Conservation (phyloP, 2,113 vertebrate species). For the Regulus satrapa region DNA sequence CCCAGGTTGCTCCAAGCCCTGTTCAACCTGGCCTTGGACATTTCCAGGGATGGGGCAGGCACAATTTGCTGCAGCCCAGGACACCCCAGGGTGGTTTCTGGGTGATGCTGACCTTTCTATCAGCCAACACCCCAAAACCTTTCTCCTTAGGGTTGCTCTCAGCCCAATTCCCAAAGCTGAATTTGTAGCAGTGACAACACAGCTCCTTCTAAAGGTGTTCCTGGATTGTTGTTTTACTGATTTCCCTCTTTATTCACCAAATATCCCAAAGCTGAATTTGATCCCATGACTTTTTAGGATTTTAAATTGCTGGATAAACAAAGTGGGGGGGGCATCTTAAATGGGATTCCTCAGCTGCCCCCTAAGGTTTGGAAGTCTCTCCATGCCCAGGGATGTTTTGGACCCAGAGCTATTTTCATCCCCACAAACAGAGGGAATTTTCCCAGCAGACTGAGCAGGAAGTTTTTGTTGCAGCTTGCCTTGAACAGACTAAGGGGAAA, state of each 20-base stretch:
- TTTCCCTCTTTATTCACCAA: not conserved
- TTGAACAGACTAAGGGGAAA: slow-evolving; percentile 51
- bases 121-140: not conserved
- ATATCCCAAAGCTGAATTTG: not conserved
- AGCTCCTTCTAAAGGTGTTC: not conserved
- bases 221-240: fast-evolving
- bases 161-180: not conserved
- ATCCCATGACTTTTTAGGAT: not conserved
- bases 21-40: not conserved
- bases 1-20: not conserved
- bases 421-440: slow-evolving; percentile 6
- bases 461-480: slow-evolving; percentile 20
- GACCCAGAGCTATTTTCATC: not conserved
- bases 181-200: not conserved
- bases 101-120: not conserved
- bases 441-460: slow-evolving; percentile 14
- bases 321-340: not conserved
- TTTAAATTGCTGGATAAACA: not conserved
- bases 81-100: not conserved
- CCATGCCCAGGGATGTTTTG: not conserved
- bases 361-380: not conserved
- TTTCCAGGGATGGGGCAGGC: not conserved
- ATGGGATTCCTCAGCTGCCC: not conserved
- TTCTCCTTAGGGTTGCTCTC: not conserved
- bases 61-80: not conserved